Evolutionary conservation across 92 coral and sea anemone genomes (phyloP), one percentile per base, ranked within the genome.

Genomic region (Epizoanthus ramosus): DNA sequence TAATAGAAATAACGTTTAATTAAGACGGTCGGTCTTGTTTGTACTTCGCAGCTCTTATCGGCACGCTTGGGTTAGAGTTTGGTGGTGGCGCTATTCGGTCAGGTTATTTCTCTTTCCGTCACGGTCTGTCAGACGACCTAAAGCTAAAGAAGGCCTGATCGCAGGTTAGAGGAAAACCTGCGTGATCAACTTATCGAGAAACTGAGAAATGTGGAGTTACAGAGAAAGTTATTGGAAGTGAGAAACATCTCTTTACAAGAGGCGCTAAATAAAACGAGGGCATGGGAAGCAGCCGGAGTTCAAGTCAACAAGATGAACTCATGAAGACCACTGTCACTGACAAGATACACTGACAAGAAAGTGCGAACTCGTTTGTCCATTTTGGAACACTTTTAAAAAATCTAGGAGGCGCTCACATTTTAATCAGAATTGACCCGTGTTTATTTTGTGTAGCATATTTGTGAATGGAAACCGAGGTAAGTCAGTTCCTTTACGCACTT

Each of bases 131-230:
- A n/a, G n/a, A n/a, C n/a, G n/a, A n/a, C n/a, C n/a, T n/a, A n/a
- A n/a, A n/a, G n/a, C n/a, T n/a, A n/a, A n/a, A n/a, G n/a, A n/a
- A n/a, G n/a, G n/a, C n/a, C n/a, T n/a, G n/a, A n/a, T n/a, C n/a
- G 47, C 23, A 33, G 75, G 52, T 59, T 87, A 75, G 61, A 87
- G n/a, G 90, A 86, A 14, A 92, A 92, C 73, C 57, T 91, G 59
- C 80, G 87, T 22, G 95, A 91, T 57, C 94, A 91, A 25, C 75
- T 88, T 17, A 91, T 88, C 21, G 88, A 88, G 70, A 80, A 81
- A 69, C 16, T 85, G 58, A 58, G 33, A 15, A 57, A 84, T 63
- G 14, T 80, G 16, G 89, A 87, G 45, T 47, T 84, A 64, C 84
- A 90, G 81, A 81, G 54, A 68, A 37, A 37, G 47, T 50, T 68